Evolutionary conservation across 2,113 vertebrate species (phyloP).

Genomic region (Stigmatopora argus): DNA sequence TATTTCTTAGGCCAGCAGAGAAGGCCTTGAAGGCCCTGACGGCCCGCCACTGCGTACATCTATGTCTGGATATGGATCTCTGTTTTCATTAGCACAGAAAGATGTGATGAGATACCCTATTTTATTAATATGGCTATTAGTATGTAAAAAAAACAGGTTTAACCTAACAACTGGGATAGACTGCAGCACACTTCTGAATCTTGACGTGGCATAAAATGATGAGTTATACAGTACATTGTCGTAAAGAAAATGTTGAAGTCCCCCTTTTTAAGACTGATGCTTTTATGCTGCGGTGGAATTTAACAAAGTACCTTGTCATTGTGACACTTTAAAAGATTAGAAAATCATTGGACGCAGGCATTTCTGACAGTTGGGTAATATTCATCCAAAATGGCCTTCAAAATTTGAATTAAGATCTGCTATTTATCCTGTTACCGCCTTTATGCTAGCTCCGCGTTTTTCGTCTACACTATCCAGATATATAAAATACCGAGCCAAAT

Average conservation of each 20-base stretch:
- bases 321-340: not conserved
- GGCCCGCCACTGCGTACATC: too few relatives aligned
- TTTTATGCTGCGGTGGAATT: not conserved
- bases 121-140: too few relatives aligned
- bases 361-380: not conserved
- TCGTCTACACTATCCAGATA: not conserved
- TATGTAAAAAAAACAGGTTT: too few relatives aligned
- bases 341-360: not conserved
- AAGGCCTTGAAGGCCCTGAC: too few relatives aligned
- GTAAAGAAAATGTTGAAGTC: not conserved
- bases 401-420: constrained; percentile 5
- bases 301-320: not conserved
- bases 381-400: not conserved
- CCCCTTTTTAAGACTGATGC: not conserved
- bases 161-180: too few relatives aligned
- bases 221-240: not conserved
- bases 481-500: not conserved
- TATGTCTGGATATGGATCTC: too few relatives aligned
- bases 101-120: not conserved
- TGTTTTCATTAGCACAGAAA: not conserved
- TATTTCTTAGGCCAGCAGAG: too few relatives aligned
- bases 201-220: not conserved
- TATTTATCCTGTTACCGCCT: constrained; percentile 1
- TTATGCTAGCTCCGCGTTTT: not conserved
- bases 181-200: not conserved